A percentile compares a stretch with the other conserved stretches of the same genome.
Evolutionary conservation across 2,113 vertebrate species (phyloP).

Genomic region (Pteronura brasiliensis): DNA sequence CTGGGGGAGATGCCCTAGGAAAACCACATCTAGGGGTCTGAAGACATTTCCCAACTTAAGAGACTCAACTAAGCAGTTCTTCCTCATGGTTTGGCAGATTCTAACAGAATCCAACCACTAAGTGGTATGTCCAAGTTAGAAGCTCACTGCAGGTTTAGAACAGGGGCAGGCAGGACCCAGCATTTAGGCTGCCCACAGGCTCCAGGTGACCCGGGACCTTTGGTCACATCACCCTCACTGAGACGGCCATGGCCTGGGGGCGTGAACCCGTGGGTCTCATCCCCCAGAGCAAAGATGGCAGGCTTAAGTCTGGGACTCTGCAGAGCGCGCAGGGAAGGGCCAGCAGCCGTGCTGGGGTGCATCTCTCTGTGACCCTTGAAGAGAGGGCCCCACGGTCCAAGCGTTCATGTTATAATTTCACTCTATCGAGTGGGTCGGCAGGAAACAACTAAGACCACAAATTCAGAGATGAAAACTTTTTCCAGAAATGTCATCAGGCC

Average conservation of each 20-base stretch:
- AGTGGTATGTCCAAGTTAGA: not conserved
- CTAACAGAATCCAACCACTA: not conserved
- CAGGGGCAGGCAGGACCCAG: not conserved
- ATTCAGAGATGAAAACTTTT: no score
- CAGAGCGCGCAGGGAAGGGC: rapidly evolving
- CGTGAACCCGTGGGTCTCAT: rapidly evolving
- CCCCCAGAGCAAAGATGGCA: no score
- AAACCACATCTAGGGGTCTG: not conserved
- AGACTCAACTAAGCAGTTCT: not conserved
- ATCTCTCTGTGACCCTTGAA: not conserved
- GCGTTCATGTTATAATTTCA: not conserved
- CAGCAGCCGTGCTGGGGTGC: rapidly evolving
- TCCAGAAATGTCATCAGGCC: not conserved
- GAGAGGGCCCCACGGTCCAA: rapidly evolving
- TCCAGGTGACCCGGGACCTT: not conserved
- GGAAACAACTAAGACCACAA: not conserved
- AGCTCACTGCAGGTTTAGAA: no score
- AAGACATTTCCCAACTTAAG: not conserved
- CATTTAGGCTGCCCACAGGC: rapidly evolving
- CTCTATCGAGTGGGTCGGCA: not conserved
- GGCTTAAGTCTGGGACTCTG: not conserved
- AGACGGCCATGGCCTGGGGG: not conserved
- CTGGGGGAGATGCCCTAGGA: rapidly evolving
- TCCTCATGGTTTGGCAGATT: rapidly evolving
- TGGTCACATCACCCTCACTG: not conserved